These are phyloP conservation scores for Centropyge bicolor DNA, from an alignment of 2,797 vertebrate species.

Conservation along the genomic window DNA sequence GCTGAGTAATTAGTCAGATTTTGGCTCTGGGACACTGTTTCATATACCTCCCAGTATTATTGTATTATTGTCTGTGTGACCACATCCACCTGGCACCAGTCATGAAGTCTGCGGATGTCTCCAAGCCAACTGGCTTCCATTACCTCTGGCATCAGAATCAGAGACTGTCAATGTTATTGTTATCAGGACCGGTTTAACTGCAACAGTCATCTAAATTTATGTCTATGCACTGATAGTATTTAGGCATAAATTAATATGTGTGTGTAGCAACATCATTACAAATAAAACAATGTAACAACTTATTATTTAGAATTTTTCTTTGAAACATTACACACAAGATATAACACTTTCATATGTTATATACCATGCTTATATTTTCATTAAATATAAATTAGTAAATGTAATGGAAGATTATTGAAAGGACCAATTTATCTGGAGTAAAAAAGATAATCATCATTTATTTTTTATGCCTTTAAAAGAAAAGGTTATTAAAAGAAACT, in stretches of 20 bases:
- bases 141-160: constrained; percentile 1
- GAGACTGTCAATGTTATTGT: neutral
- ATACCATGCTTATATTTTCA: neutral
- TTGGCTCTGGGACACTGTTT: neutral
- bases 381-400: neutral
- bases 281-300: neutral
- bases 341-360: neutral
- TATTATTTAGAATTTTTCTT: neutral
- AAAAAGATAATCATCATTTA: too few species aligned
- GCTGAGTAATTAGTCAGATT: neutral
- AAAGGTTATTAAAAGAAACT: neutral
- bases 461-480: neutral
- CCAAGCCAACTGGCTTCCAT: neutral
- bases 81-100: constrained; percentile 1
- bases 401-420: neutral
- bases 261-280: neutral
- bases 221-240: neutral
- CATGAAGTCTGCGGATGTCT: neutral
- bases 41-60: neutral
- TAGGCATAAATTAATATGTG: neutral
- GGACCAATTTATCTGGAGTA: neutral
- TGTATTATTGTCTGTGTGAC: constrained; percentile 15
- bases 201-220: neutral
- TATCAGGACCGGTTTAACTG: neutral
- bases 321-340: neutral